Base-by-base conservation (phyloP, 2,797 vertebrate genomes). In the Spea hammondii region DNA sequence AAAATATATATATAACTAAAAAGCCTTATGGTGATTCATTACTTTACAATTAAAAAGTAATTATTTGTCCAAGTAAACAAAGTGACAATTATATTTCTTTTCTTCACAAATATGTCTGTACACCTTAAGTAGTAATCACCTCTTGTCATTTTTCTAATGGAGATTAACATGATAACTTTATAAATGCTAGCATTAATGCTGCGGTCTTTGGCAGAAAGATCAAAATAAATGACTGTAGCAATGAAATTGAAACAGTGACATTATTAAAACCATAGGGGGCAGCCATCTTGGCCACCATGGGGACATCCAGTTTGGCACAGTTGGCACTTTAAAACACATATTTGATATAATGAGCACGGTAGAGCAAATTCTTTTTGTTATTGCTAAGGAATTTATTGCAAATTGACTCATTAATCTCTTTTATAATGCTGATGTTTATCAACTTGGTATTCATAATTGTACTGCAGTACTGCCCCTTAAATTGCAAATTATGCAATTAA, bases 31-130 rank as follows among this genome's bases (percentile, higher is more conserved):
- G 74, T 70, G 76, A 87, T 84, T 88, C 74, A 77, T 86, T 84
- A 81, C 53, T 84, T 84, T 86, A 82, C 84, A 87, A 90, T 89
- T 89, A 89, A 88, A 89, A 90, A 62, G 69, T 86, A 89, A 88
- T 87, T 85, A 84, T 84, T 84, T 71, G 62, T 55, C 83, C 85
- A 87, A 89, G 85, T 82, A 89, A 89, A 86, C 77, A 85, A 60
- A 4, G 1, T 70, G 78, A 72, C 82, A 75, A 72, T 82, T 88
- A 85, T 82, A 80, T 77, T 87, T 74, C 74, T 79, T 81, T 77
- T 49, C 68, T 6, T 0, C 10, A 65, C 77, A 89, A 86, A 85
- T 17, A 83, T 69, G 64, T 4, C 17, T 79, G 66, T 73, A 77
- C 60, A 83, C 60, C 17, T 79, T 65, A 50, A 12, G 0, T 77